These are phyloP conservation scores for Alsophila aescularia DNA, from an alignment of 2,888 invertebrate species.

Conservation along the genomic window DNA sequence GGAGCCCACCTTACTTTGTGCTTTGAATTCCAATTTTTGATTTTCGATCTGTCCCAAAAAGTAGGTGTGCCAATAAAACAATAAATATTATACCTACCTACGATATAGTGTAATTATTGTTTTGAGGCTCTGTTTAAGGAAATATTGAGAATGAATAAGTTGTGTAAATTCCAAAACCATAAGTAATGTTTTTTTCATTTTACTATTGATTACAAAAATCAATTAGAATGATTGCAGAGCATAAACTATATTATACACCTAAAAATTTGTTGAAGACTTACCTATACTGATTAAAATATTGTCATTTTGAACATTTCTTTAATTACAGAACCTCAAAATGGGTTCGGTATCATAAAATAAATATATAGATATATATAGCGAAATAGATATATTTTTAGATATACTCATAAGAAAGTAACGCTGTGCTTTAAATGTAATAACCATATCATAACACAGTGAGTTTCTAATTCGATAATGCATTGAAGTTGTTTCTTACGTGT, in stretches of 20 bases:
- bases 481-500: constrained; percentile 12
- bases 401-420: constrained; percentile 1
- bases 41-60: constrained; percentile 90
- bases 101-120: constrained; percentile 4
- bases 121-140: constrained; percentile 35
- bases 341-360: too few species aligned
- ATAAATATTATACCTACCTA: constrained; percentile 42
- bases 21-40: constrained; percentile 96
- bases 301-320: background rate
- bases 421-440: constrained; percentile 5
- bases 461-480: constrained; percentile 8
- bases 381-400: background rate
- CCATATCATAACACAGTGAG: constrained; percentile 19
- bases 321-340: background rate
- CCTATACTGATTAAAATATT: background rate
- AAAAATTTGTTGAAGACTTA: too few species aligned
- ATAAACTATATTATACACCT: too few species aligned
- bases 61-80: constrained; percentile 69
- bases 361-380: background rate
- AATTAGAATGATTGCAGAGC: too few species aligned
- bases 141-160: background rate
- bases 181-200: background rate
- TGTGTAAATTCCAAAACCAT: background rate
- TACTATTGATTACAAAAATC: background rate
- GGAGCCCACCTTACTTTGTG: constrained; percentile 95